These are phyloP conservation scores for Zosterops japonicus DNA, from an alignment of 2,113 vertebrate species.

Conservation along the genomic window DNA sequence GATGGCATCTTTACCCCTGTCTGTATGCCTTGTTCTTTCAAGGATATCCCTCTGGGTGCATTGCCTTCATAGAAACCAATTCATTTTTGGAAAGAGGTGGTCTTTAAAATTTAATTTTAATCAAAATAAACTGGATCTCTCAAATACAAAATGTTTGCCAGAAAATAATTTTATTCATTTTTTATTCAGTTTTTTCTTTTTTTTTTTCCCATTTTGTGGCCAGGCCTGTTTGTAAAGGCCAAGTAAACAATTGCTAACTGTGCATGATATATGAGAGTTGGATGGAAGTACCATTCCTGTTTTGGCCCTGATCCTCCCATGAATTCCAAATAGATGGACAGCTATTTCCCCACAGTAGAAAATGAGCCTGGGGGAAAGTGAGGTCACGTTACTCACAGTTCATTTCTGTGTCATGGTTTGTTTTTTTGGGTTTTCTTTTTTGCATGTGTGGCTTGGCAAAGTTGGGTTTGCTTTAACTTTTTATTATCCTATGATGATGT, in stretches of 20 bases:
- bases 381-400: neutral
- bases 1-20: conserved; percentile 45
- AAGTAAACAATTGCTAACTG: conserved; percentile 25
- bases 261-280: neutral
- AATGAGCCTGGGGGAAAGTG: neutral
- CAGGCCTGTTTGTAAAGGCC: conserved; percentile 51
- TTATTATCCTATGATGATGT: neutral
- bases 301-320: neutral
- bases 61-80: conserved; percentile 24
- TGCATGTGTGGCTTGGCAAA: neutral
- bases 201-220: neutral
- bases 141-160: conserved; percentile 28
- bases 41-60: conserved; percentile 8
- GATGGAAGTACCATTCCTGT: neutral
- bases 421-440: neutral
- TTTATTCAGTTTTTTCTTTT: neutral
- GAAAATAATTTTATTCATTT: conserved; percentile 40
- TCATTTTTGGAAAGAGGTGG: conserved; percentile 27
- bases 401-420: neutral
- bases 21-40: conserved; percentile 27
- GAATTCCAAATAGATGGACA: neutral
- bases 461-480: neutral
- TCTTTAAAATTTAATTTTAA: conserved; percentile 69
- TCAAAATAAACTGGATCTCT: conserved; percentile 52
- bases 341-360: neutral